Base-by-base conservation (phyloP, 2,113 vertebrate genomes). In the Hypomesus transpacificus region DNA sequence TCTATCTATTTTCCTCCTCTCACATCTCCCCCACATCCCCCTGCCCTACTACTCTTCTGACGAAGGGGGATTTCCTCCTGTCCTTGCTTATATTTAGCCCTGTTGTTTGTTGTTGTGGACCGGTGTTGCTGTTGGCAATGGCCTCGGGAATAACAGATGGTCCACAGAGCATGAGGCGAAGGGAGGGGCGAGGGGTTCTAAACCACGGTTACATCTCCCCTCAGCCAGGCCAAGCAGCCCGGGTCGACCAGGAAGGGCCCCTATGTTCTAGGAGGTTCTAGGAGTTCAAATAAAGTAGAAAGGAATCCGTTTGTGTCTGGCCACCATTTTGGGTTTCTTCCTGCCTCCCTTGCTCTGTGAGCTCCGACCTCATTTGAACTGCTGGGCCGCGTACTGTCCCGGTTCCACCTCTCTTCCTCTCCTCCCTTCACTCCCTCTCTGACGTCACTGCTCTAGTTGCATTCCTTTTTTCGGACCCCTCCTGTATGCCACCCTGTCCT, bases 81-180 rank as follows among this genome's bases (percentile, higher is more conserved):
- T 58, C 21, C 13, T 51, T 46, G 65, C n/a, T 46, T 80, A 80
- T 80, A 68, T 78, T 80, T 75, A 78, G 66, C 22, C 9, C 26
- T 28, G 69, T 18, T 56, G 70, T 50, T 26, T 76, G 66, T 52
- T 67, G 53, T 24, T 68, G 61, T 66, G n/a, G 46, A 66, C 46
- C 62, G 14, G 68, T 72, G 16, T 75, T 64, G 21, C 56, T 56
- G 28, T 66, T 66, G 65, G 64, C 56, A 50, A 31, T 56, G 24
- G 26, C 14, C 39, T 46, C 21, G 7, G 46, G 39, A n/a, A 20
- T 39, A 62, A 66, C 66, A 78, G 71, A 54, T 70, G 62, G 24
- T 50, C 52, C 21, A n/a, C 6, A 69, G 50, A 56, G 51, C 13
- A 57, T 13, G 9, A 59, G 57, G n/a, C 57, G n/a, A 20, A 7